Conservation (phyloP, 1,140 invertebrate genomes). For the Semibalanus balanoides region DNA sequence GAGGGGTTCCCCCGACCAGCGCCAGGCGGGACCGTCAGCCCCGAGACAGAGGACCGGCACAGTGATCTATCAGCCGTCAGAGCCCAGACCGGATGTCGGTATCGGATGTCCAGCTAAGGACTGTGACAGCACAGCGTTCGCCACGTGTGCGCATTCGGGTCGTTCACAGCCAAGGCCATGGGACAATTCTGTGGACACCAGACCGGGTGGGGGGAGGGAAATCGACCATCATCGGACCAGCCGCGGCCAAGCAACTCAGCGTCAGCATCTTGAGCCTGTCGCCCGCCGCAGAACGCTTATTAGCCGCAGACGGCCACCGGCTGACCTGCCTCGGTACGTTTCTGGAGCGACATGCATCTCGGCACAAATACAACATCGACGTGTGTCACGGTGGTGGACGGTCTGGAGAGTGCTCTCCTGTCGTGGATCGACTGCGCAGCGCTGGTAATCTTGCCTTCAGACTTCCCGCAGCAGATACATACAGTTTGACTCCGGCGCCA, state of each 20-base stretch:
- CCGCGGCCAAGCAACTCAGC: not conserved
- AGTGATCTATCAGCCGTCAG: not conserved
- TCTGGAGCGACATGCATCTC: not conserved
- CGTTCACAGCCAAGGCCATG: not conserved
- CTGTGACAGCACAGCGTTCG: not conserved
- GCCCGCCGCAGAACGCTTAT: not conserved
- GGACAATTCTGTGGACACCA: not conserved
- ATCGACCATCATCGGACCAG: not conserved
- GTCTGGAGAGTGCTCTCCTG: not conserved
- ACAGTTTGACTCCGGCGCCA: not conserved
- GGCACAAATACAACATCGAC: not conserved
- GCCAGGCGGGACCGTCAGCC: no score
- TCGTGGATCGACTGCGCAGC: constrained; percentile 9
- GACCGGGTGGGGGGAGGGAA: constrained; percentile 9
- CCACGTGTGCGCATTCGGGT: not conserved
- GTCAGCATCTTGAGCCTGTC: not conserved
- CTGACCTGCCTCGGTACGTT: not conserved
- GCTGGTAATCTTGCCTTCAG: not conserved
- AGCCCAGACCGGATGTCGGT: not conserved
- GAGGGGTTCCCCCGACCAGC: not conserved
- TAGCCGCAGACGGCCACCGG: not conserved
- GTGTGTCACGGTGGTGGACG: not conserved
- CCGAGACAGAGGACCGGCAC: not conserved
- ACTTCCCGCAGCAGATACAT: constrained; percentile 5
- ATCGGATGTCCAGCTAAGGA: not conserved